These are phyloP conservation scores for Cyclargus thomasi DNA, from an alignment of 1,140 invertebrate genomes.

Conservation along the genomic window DNA sequence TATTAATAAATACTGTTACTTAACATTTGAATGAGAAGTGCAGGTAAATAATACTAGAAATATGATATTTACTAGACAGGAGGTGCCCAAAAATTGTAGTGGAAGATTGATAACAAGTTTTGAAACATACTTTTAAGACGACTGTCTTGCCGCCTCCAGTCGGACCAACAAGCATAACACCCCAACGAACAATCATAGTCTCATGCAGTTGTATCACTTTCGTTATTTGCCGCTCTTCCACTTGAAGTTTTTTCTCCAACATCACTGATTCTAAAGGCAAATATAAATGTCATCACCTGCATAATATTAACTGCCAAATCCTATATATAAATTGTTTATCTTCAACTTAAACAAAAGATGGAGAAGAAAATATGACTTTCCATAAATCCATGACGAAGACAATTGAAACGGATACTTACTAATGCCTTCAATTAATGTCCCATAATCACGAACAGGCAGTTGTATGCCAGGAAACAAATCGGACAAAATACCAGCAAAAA, in stretches of 20 bases:
- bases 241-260: conserved; percentile 76
- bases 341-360: background rate
- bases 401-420: conserved; percentile 38
- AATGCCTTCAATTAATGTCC: conserved; percentile 79
- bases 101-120: no score
- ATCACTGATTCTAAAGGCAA: conserved; percentile 23
- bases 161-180: conserved; percentile 94
- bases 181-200: conserved; percentile 94
- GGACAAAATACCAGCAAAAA: conserved; percentile 91
- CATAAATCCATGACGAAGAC: no score
- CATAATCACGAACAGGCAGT: conserved; percentile 87
- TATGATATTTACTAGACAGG: no score
- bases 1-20: background rate
- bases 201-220: conserved; percentile 93
- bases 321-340: no score
- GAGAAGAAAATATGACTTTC: background rate
- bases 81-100: no score
- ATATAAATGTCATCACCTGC: background rate
- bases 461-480: conserved; percentile 92
- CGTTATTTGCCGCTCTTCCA: conserved; percentile 79
- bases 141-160: conserved; percentile 89
- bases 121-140: conserved; percentile 77
- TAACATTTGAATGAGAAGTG: no score
- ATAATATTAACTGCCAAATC: no score
- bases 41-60: no score